Evolutionary conservation across 37 sponge, comb jelly and placozoan genomes (phyloP).

Genomic region (Hormiphora californensis): DNA sequence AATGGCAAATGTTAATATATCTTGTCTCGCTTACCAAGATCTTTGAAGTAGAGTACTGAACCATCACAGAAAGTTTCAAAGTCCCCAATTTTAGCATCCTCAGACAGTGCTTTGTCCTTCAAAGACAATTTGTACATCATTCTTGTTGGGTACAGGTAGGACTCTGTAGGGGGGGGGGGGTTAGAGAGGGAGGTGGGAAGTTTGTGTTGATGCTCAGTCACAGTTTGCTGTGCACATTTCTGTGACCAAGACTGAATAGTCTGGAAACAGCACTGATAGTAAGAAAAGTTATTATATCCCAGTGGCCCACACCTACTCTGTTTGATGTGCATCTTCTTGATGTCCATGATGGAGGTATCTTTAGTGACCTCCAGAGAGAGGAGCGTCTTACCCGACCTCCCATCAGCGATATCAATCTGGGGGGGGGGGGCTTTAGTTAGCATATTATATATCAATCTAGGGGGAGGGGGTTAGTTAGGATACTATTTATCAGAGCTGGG

Average conservation of each 20-base stretch:
- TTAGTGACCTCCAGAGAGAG: not conserved
- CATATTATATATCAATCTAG: no score
- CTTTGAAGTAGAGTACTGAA: slow-evolving; percentile 82
- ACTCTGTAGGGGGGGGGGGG: not conserved
- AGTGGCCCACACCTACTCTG: slow-evolving; percentile 36
- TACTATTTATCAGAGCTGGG: no score
- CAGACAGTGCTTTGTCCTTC: slow-evolving; percentile 9
- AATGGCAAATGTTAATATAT: no score
- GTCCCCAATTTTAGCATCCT: slow-evolving; percentile 32
- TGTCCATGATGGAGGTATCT: not conserved
- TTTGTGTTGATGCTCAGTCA: not conserved
- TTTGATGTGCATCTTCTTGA: slow-evolving; percentile 39
- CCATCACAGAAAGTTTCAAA: slow-evolving; percentile 59
- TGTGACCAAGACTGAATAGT: no score
- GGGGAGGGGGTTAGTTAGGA: no score
- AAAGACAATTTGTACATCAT: slow-evolving; percentile 26
- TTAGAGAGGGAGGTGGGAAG: not conserved
- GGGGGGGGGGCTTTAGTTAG: not conserved
- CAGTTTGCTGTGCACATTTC: not conserved
- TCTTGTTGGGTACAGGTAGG: not conserved
- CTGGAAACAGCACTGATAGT: not conserved
- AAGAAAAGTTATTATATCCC: not conserved
- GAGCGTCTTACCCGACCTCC: not conserved
- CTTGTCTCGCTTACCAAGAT: slow-evolving; percentile 80
- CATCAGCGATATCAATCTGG: slow-evolving; percentile 19